These are phyloP conservation scores for Holotrichia oblita DNA, from an alignment of 1,140 invertebrate genomes.

Conservation along the genomic window DNA sequence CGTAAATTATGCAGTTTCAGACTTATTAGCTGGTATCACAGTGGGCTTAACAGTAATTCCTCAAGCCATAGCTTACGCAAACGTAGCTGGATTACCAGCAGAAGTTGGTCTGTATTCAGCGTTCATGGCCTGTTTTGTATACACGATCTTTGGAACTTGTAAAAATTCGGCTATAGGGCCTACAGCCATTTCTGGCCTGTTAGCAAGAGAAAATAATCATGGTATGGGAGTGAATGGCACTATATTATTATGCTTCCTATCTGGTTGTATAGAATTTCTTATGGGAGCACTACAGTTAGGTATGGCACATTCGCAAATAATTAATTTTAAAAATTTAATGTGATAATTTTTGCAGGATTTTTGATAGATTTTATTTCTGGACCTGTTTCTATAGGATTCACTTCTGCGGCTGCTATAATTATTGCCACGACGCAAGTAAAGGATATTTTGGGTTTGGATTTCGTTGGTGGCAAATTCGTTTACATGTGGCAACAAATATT, in stretches of 20 bases:
- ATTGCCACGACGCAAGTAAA: slow-evolving; percentile 90
- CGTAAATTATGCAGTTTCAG: slow-evolving; percentile 63
- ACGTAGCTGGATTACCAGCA: slow-evolving; percentile 77
- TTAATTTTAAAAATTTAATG: slow-evolving; percentile 14
- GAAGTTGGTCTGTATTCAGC: slow-evolving; percentile 71
- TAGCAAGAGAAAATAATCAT: slow-evolving; percentile 76
- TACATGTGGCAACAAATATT: slow-evolving; percentile 67
- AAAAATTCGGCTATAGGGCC: slow-evolving; percentile 75
- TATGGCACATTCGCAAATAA: slow-evolving; percentile 56
- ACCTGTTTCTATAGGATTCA: slow-evolving; percentile 91
- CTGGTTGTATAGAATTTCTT: slow-evolving; percentile 76
- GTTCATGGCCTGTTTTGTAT: slow-evolving; percentile 78
- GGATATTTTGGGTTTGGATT: slow-evolving; percentile 77
- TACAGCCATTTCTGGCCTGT: slow-evolving; percentile 83
- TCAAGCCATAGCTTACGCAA: slow-evolving; percentile 85
- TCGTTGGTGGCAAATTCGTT: slow-evolving; percentile 69
- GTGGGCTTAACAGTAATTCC: slow-evolving; percentile 70
- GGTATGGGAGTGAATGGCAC: slow-evolving; percentile 77
- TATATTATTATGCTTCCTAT: slow-evolving; percentile 78
- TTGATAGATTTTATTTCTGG: slow-evolving; percentile 91
- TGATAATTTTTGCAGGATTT: slow-evolving; percentile 74
- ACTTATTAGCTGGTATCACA: slow-evolving; percentile 75
- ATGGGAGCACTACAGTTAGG: slow-evolving; percentile 81
- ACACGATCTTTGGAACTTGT: slow-evolving; percentile 86
- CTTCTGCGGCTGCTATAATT: slow-evolving; percentile 89